A percentile compares a stretch with the other conserved stretches of the same genome.
These are phyloP conservation scores for Brachyptera putata DNA, from an alignment of 2,888 invertebrate species.

Conservation along the genomic window DNA sequence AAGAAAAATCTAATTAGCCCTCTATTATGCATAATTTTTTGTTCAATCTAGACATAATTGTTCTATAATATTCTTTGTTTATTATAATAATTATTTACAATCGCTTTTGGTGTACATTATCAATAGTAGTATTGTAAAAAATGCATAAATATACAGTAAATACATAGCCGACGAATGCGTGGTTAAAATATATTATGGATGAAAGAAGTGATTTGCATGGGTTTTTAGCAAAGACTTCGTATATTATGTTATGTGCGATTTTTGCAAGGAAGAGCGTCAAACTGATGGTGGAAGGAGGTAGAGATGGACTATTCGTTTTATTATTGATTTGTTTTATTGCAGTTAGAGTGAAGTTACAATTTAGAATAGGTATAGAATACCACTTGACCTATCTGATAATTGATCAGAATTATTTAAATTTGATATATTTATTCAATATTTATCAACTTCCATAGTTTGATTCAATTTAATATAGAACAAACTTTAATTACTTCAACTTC, in stretches of 20 bases:
- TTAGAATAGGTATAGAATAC: no score
- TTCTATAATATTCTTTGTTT: conserved; percentile 21
- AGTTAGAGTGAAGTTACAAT: no score
- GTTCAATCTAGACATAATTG: conserved; percentile 23
- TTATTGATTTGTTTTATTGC: no score
- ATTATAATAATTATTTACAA: conserved; percentile 14
- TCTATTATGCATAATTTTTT: conserved; percentile 14
- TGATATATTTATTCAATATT: no score
- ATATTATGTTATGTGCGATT: neutral
- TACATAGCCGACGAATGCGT: neutral
- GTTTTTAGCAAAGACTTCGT: neutral
- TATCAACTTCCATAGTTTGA: no score
- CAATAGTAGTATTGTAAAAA: conserved; percentile 3
- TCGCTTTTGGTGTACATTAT: conserved; percentile 11
- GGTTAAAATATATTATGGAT: neutral
- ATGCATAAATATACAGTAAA: neutral
- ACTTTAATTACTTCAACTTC: no score
- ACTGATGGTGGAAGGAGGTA: neutral
- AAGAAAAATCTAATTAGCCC: conserved; percentile 29
- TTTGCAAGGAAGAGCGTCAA: conserved; percentile 1
- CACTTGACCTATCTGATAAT: no score
- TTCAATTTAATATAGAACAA: no score
- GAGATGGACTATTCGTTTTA: neutral
- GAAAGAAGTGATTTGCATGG: neutral
- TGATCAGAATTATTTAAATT: no score